A percentile compares a stretch with the other conserved stretches of the same genome.
Conservation (phyloP, 2,113 vertebrate species). For the Microcebus tavaratra region DNA sequence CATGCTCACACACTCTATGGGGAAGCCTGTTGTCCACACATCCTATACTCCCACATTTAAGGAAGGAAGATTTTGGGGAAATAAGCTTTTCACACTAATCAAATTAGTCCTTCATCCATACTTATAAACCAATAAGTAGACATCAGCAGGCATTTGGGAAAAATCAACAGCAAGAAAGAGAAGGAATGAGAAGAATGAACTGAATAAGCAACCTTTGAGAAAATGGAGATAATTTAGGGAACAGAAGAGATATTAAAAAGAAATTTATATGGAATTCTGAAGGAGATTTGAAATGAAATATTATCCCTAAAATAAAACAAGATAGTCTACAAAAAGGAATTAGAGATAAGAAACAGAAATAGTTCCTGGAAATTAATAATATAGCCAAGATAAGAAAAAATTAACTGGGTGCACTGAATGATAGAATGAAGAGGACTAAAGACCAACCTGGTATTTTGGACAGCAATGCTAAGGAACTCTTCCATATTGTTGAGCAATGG, state of each 20-base stretch:
- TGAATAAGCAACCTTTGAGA: not conserved
- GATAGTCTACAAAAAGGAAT: not conserved
- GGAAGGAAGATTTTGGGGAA: not conserved
- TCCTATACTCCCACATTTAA: not conserved
- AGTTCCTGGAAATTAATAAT: not conserved
- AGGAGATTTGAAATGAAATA: not conserved
- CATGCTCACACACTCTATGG: not conserved
- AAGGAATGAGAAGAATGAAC: not conserved
- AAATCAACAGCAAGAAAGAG: not conserved
- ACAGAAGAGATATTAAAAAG: not conserved
- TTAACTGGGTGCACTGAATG: not conserved
- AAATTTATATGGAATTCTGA: not conserved
- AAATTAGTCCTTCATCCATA: not conserved
- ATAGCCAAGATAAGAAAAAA: not conserved
- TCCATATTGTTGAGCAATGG: not conserved
- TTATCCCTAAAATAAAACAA: not conserved
- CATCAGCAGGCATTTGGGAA: not conserved
- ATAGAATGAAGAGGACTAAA: not conserved
- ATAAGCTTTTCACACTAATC: not conserved
- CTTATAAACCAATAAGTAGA: not conserved
- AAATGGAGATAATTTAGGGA: not conserved
- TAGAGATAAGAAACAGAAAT: not conserved
- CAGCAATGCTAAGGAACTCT: not conserved
- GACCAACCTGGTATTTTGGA: not conserved
- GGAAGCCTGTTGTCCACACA: not conserved